phyloP scores from a whole-genome alignment of 2,888 invertebrate species.

The Stegophylla sp. region DNA sequence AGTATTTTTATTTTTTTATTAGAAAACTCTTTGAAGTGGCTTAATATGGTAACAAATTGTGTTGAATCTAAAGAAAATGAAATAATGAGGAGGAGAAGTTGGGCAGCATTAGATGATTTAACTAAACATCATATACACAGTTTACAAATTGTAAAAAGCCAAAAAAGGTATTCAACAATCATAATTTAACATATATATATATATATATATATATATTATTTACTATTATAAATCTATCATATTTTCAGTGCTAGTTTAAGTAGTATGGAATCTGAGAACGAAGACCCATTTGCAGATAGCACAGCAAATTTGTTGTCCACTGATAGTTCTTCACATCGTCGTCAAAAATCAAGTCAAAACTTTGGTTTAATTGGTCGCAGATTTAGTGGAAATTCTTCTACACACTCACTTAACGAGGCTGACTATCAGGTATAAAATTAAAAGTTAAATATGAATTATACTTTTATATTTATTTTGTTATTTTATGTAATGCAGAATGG shows the following conservation, averaged over 20 bases:
- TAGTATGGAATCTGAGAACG: constrained; percentile 86
- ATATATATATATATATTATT: no score
- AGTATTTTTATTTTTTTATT: constrained; percentile 12
- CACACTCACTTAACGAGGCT: constrained; percentile 87
- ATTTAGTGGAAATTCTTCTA: constrained; percentile 68
- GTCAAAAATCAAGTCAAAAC: constrained; percentile 63
- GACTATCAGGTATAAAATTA: constrained; percentile 75
- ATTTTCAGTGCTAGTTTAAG: constrained; percentile 73
- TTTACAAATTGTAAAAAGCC: constrained; percentile 43
- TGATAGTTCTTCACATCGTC: constrained; percentile 67
- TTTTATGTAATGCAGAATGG: constrained; percentile 69
- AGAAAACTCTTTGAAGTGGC: constrained; percentile 63
- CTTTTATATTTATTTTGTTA: constrained; percentile 24
- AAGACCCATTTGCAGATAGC: constrained; percentile 69
- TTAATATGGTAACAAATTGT: constrained; percentile 53
- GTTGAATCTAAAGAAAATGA: constrained; percentile 64
- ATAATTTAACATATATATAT: no score
- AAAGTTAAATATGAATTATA: constrained; percentile 45
- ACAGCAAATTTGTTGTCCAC: constrained; percentile 66
- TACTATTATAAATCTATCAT: constrained; percentile 65
- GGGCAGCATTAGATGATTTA: constrained; percentile 84
- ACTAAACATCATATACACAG: constrained; percentile 64
- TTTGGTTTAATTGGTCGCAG: constrained; percentile 58
- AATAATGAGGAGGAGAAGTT: constrained; percentile 77
- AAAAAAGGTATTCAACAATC: constrained; percentile 52